Percentiles rank a stretch among this genome's conserved stretches.
Evolutionary conservation across 2,113 vertebrate species (phyloP).

Genomic region (Hypocryptadius cinnamomeus): DNA sequence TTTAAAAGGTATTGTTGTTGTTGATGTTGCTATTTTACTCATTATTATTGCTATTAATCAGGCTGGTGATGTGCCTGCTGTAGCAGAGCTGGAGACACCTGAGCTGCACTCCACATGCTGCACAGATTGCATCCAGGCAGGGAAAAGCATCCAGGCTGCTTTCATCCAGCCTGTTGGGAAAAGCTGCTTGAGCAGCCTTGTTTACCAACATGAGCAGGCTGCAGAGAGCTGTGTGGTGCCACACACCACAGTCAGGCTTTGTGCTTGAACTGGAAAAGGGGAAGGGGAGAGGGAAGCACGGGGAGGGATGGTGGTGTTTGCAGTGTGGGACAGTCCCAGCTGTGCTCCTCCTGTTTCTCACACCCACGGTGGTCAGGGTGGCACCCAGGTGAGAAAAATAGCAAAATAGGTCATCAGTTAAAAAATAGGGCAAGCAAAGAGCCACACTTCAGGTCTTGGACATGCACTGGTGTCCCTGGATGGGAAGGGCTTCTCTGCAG

Average conservation of each 20-base stretch:
- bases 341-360: neutral
- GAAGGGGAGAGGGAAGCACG: neutral
- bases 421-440: neutral
- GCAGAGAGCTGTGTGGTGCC: neutral
- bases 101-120: neutral
- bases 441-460: neutral
- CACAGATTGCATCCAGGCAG: neutral
- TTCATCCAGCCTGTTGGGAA: neutral
- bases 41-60: neutral
- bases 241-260: neutral
- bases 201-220: neutral
- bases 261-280: rapidly evolving
- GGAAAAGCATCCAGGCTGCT: neutral
- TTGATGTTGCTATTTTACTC: neutral
- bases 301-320: neutral
- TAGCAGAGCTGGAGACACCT: neutral
- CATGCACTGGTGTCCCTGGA: rapidly evolving
- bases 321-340: neutral
- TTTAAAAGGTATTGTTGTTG: neutral
- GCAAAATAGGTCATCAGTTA: neutral
- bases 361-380: neutral
- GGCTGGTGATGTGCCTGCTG: neutral
- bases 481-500: neutral
- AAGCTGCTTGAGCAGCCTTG: neutral
- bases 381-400: neutral